Percentiles rank a stretch among this genome's conserved stretches.
phyloP scores from a whole-genome alignment of 2,113 vertebrate species.

The Cephalopterus ornatus region DNA sequence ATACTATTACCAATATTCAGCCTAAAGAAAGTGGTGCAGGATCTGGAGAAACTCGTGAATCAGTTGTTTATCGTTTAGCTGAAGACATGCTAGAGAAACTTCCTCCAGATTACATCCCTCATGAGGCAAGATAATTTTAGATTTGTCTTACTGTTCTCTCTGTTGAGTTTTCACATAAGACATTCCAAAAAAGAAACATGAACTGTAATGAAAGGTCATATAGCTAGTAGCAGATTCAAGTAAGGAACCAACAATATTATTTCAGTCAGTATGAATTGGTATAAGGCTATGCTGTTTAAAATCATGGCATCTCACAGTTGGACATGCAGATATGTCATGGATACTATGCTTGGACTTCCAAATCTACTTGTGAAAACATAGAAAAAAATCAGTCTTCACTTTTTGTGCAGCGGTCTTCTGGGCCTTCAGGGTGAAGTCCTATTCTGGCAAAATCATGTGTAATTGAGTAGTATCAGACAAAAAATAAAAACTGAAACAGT shows the following conservation, averaged over 20 bases:
- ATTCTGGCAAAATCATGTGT: background rate
- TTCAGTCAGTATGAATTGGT: background rate
- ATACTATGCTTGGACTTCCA: background rate
- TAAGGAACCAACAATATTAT: background rate
- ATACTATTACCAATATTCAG: conserved; percentile 79
- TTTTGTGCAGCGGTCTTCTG: background rate
- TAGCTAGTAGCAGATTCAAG: background rate
- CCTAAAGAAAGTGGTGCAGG: conserved; percentile 77
- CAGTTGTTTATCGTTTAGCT: conserved; percentile 72
- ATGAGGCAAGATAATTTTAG: conserved; percentile 67
- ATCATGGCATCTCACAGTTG: background rate
- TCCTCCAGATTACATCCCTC: conserved; percentile 73
- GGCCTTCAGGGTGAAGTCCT: background rate
- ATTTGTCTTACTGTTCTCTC: background rate
- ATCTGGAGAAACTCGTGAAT: conserved; percentile 77
- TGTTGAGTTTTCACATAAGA: background rate
- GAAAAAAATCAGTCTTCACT: background rate
- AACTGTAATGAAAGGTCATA: background rate
- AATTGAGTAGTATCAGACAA: background rate
- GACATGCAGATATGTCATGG: background rate
- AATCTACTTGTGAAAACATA: background rate
- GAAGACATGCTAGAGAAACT: conserved; percentile 81
- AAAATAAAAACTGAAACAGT: background rate
- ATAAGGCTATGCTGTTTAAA: background rate
- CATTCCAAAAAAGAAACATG: background rate